These are phyloP conservation scores for Agapetus fuscipes DNA, from an alignment of 2,888 invertebrate species.

Conservation along the genomic window DNA sequence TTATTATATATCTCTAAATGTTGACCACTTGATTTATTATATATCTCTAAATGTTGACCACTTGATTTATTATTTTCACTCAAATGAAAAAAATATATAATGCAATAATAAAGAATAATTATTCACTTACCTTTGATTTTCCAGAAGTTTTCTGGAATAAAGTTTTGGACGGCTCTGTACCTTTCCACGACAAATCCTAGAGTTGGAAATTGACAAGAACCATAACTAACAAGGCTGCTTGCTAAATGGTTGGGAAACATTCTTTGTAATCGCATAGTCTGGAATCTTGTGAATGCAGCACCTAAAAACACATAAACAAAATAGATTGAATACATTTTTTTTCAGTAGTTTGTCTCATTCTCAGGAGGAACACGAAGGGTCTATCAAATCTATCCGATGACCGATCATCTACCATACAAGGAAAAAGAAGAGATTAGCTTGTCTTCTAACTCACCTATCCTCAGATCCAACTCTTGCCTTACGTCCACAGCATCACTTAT, in stretches of 20 bases:
- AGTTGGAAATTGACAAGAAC: conserved; percentile 98
- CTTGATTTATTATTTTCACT: no score
- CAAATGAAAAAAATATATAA: no score
- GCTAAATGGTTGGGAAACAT: conserved; percentile 65
- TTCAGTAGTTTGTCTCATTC: no score
- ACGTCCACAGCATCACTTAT: conserved; percentile 92
- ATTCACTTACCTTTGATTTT: conserved; percentile 77
- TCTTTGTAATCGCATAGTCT: conserved; percentile 81
- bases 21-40: no score
- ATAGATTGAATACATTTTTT: not conserved
- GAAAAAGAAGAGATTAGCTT: no score
- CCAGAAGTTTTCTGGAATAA: conserved; percentile 93
- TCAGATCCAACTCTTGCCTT: conserved; percentile 79
- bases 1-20: no score
- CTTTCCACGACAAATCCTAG: conserved; percentile 99
- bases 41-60: no score
- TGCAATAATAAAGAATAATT: no score
- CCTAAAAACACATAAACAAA: conserved; percentile 40
- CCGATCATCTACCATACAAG: no score
- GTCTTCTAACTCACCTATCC: conserved; percentile 83
- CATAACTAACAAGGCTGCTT: conserved; percentile 87
- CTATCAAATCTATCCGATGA: no score
- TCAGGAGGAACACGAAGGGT: no score
- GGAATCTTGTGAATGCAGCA: conserved; percentile 96
- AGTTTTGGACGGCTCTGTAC: conserved; percentile 83